These are phyloP conservation scores for Ophioninae sp. DNA, from an alignment of 2,888 invertebrate species.

Conservation along the genomic window DNA sequence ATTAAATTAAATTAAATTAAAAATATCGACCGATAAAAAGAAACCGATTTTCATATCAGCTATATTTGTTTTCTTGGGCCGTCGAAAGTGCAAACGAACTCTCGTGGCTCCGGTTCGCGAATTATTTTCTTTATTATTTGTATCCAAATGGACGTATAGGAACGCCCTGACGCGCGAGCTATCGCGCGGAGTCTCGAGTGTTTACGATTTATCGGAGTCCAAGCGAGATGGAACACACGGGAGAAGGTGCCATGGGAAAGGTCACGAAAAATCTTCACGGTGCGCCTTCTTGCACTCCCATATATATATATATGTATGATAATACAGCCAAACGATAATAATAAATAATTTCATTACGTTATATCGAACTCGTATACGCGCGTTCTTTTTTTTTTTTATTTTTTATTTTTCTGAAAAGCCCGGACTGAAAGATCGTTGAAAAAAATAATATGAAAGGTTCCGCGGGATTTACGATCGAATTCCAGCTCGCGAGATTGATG, in stretches of 20 bases:
- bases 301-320: constrained; percentile 18
- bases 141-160: constrained; percentile 14
- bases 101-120: too few species aligned
- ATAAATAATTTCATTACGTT: not conserved
- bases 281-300: constrained; percentile 34
- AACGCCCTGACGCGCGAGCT: constrained; percentile 20
- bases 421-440: too few species aligned
- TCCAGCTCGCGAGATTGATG: not conserved
- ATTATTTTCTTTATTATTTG: constrained; percentile 13
- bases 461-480: too few species aligned
- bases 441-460: too few species aligned
- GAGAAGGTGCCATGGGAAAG: constrained; percentile 76
- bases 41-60: too few species aligned
- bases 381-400: not conserved
- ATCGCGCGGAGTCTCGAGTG: constrained; percentile 49
- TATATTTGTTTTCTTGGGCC: too few species aligned
- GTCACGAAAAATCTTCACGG: constrained; percentile 73
- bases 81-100: too few species aligned
- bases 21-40: too few species aligned
- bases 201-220: constrained; percentile 61
- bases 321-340: too few species aligned
- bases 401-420: not conserved
- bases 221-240: constrained; percentile 54
- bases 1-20: too few species aligned
- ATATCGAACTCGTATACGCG: constrained; percentile 6